Conservation (phyloP, 2,888 invertebrate genomes). For the Tupiocoris notatus region DNA sequence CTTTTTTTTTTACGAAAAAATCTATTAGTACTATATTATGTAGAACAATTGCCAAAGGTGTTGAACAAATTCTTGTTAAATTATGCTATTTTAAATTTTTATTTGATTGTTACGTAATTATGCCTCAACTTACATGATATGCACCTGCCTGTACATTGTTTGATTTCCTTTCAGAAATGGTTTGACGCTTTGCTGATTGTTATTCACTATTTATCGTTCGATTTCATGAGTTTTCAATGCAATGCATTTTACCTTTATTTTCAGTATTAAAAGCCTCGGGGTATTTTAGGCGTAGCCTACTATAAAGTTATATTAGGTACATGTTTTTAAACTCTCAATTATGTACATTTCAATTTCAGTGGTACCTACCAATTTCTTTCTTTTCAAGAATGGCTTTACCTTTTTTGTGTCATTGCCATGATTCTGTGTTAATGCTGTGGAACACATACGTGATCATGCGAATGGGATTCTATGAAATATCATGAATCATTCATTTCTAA, state of each 20-base stretch:
- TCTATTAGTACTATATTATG: slow-evolving; percentile 18
- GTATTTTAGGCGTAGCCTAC: slow-evolving; percentile 8
- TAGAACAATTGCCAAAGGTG: slow-evolving; percentile 26
- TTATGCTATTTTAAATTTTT: too few species aligned
- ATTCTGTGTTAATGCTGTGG: background rate
- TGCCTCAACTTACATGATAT: too few species aligned
- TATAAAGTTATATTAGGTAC: background rate
- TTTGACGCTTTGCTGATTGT: too few species aligned
- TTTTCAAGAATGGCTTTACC: background rate
- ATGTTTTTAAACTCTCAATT: background rate
- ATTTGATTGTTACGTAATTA: too few species aligned
- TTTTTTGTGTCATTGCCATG: background rate
- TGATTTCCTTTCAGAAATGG: too few species aligned
- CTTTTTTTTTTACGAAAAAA: background rate
- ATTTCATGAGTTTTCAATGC: background rate
- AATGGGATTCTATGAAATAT: slow-evolving; percentile 21
- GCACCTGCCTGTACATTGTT: background rate
- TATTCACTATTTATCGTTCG: background rate
- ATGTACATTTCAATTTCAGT: background rate
- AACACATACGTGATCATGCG: slow-evolving; percentile 1
- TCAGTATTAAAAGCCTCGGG: slow-evolving; percentile 23
- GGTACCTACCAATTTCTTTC: background rate
- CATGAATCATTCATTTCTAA: slow-evolving; percentile 17
- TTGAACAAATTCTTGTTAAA: slow-evolving; percentile 34
- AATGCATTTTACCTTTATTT: background rate